phyloP scores from a whole-genome alignment of 1,140 invertebrate species.

The Lasioglossum baleicum region DNA sequence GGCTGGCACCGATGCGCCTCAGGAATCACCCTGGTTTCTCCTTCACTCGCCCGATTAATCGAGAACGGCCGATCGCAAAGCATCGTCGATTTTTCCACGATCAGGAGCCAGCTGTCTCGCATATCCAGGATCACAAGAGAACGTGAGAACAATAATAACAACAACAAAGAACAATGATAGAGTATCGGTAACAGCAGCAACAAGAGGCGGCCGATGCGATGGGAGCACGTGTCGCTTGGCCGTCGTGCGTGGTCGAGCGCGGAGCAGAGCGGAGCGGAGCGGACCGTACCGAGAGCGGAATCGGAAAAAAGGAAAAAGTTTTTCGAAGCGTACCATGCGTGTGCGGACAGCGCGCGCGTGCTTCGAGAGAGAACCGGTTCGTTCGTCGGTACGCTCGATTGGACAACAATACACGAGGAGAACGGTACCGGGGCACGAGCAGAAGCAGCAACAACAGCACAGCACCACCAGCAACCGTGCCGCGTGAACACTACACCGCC shows the following conservation, averaged over 20 bases:
- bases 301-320: conserved; percentile 37
- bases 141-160: background rate
- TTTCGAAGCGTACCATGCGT: conserved; percentile 21
- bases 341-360: conserved; percentile 40
- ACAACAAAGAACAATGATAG: no score
- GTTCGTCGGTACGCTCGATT: conserved; percentile 68
- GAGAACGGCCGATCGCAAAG: no score
- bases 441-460: conserved; percentile 62
- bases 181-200: background rate
- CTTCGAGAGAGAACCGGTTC: conserved; percentile 50
- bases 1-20: no score
- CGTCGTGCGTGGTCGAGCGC: background rate
- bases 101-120: no score
- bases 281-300: conserved; percentile 7
- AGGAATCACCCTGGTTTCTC: no score
- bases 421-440: conserved; percentile 58
- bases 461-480: conserved; percentile 61
- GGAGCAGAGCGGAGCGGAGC: background rate
- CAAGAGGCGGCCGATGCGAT: background rate
- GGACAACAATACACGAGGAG: conserved; percentile 67
- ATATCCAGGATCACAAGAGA: no score
- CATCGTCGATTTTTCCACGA: no score
- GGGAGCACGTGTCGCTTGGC: conserved; percentile 50
- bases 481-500: conserved; percentile 66
- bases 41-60: no score